These are phyloP conservation scores for Nemopilema nomurai DNA, from an alignment of 30 jellyfish, hydroid and myxozoan species.

Conservation along the genomic window DNA sequence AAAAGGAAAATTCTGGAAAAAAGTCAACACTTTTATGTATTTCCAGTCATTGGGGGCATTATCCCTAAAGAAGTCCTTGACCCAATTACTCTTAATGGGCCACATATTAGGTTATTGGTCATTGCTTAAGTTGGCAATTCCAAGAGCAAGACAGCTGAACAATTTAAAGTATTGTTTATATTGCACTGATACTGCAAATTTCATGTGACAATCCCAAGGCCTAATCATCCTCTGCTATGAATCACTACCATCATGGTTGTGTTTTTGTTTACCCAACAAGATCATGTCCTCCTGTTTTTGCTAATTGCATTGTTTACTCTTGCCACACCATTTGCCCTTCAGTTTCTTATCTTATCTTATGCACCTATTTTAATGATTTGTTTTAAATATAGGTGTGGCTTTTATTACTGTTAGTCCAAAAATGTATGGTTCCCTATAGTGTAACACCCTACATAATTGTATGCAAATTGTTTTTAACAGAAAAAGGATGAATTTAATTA, in stretches of 20 bases:
- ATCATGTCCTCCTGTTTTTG: background rate
- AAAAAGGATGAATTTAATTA: background rate
- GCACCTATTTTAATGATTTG: background rate
- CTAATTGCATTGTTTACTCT: background rate
- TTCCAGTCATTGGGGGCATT: background rate
- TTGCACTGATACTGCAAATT: background rate
- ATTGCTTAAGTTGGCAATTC: background rate
- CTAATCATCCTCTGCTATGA: background rate
- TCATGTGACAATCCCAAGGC: background rate
- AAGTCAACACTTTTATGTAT: background rate
- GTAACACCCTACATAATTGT: background rate
- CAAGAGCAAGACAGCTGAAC: background rate
- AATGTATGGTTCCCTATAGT: background rate
- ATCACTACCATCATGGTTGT: background rate
- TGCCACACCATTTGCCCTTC: background rate
- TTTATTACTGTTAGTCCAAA: background rate
- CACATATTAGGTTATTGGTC: background rate
- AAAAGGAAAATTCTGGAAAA: background rate
- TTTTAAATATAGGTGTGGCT: background rate
- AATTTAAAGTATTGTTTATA: background rate
- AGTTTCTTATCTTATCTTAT: background rate
- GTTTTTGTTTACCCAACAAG: background rate
- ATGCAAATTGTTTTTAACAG: background rate
- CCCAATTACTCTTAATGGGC: background rate
- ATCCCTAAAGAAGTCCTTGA: background rate